Conservation (phyloP, 1,140 invertebrate species). For the Cotesia glomerata region DNA sequence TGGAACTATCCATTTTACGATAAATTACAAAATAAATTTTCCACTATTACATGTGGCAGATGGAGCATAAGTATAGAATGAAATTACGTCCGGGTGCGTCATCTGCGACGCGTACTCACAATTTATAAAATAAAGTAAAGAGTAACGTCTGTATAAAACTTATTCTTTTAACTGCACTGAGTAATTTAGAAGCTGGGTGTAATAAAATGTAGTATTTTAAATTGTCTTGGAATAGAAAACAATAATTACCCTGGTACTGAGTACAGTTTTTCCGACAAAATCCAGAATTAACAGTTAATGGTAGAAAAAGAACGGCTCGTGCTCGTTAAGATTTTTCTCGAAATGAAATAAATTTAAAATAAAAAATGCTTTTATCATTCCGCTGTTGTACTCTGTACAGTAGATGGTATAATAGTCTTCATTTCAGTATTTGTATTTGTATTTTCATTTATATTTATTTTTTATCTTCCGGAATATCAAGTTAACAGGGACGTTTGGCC, state of each 20-base stretch:
- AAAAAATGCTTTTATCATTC: not conserved
- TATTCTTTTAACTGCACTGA: conserved; percentile 1
- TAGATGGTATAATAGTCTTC: not conserved
- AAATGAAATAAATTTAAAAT: conserved; percentile 5
- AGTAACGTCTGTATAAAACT: not conserved
- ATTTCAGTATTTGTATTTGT: not conserved
- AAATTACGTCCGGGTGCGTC: conserved; percentile 13
- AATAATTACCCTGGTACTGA: not conserved
- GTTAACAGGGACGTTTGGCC: not conserved
- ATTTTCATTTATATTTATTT: not conserved
- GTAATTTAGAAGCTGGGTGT: not conserved
- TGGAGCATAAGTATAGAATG: not conserved
- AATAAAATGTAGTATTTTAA: not conserved
- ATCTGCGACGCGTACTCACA: conserved; percentile 21
- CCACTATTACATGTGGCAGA: conserved; percentile 19
- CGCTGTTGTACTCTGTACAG: not conserved
- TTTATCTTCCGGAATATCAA: conserved; percentile 1
- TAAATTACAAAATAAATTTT: conserved; percentile 6
- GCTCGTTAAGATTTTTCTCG: conserved; percentile 26
- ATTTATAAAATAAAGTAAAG: not conserved
- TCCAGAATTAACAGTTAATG: not conserved
- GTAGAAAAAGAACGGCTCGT: not conserved
- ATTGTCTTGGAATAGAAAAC: not conserved
- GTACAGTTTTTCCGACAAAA: not conserved
- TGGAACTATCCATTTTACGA: not conserved